These are phyloP conservation scores for Petrolisthes cinctipes DNA, from an alignment of 2,888 invertebrate species.

Conservation along the genomic window DNA sequence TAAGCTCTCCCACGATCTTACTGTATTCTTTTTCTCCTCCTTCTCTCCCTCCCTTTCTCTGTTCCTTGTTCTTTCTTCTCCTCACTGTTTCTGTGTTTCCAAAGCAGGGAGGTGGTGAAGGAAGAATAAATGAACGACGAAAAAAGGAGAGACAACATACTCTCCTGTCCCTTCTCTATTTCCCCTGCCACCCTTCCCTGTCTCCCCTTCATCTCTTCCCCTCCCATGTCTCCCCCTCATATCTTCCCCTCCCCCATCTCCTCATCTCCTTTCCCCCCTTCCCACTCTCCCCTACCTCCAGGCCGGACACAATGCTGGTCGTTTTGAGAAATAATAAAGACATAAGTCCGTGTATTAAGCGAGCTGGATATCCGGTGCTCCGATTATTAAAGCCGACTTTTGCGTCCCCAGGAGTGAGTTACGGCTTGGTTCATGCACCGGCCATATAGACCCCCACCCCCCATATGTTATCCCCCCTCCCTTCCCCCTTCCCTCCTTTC, in stretches of 20 bases:
- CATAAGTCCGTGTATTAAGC: slow-evolving; percentile 35
- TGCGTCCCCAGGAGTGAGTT: background rate
- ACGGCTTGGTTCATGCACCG: background rate
- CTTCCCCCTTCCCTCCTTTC: background rate
- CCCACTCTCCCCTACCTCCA: background rate
- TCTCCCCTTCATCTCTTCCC: background rate
- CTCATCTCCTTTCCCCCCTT: background rate
- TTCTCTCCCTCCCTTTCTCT: background rate
- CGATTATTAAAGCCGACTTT: background rate
- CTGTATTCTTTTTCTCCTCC: background rate
- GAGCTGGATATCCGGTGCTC: slow-evolving; percentile 36
- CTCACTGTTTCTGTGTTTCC: background rate
- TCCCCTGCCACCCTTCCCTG: background rate
- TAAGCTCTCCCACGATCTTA: background rate
- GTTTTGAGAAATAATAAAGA: slow-evolving; percentile 45
- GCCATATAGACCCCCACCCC: background rate
- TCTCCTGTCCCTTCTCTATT: background rate
- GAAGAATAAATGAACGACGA: background rate
- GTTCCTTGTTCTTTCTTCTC: background rate
- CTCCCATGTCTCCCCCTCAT: background rate
- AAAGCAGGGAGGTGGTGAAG: background rate
- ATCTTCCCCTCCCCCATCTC: background rate
- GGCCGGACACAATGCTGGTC: slow-evolving; percentile 21
- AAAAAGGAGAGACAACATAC: background rate
- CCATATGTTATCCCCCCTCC: background rate